Evolutionary conservation across 1,140 invertebrate species (phyloP), one percentile per base, ranked within the genome.

Genomic region (Atta texana): DNA sequence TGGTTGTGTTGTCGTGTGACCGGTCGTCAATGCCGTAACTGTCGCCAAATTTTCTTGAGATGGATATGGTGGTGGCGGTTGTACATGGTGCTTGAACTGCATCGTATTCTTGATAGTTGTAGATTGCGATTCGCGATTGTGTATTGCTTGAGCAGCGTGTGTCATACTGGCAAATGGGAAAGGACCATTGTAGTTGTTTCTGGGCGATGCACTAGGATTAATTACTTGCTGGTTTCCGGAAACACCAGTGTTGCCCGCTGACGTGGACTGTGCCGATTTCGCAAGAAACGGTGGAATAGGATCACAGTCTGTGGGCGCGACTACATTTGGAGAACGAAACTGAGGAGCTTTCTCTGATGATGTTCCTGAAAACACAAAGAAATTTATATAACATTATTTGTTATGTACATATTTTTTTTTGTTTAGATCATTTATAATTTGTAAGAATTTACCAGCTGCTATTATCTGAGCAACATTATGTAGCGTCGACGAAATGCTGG

Each of bases 141-240:
- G 95, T 87, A 96, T 96, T 18, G 96, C 95, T 94, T 96, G 96
- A 6, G 96, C 96, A 71, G 98, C 98, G 92, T 98, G 98, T 74
- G 97, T 98, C 98, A 98, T 98, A 94, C 98, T 98, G 88, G 97
- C 97, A 93, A 98, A 98, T 21, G 98, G 98, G 95, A 97, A 98
- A 91, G 96, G 96, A 63, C 96, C 96, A 90, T 96, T 96, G 89
- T 96, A 96, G 85, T 94, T 94, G 85, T 91, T 97, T 95, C 95
- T 95, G 91, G 94, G 80, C 14, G 94, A 92, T 39, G 92, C 86
- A 78, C 86, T 92, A 2, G 94, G 87, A 77, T 93, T 92, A 12
- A 88, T 86, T 5, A 88, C 85, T 51, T 91, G 90, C 72, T 93
- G 94, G 51, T 76, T 92, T 39, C 91, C 90, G 16, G 92, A 64